Evolutionary conservation across 2,113 vertebrate genomes (phyloP), one percentile per base, ranked within the genome.

Genomic region (Australoheros scitulus): DNA sequence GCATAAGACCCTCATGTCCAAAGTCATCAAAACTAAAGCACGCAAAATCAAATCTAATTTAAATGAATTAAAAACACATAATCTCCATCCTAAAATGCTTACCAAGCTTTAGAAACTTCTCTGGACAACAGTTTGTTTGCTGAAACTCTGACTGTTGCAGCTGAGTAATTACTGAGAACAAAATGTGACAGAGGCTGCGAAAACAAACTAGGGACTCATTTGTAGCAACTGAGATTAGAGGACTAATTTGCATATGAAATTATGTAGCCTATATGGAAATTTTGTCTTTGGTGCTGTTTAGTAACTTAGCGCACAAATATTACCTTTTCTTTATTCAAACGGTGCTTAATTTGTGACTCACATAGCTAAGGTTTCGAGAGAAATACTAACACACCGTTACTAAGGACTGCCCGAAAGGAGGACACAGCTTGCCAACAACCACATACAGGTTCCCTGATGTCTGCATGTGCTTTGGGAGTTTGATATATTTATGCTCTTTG

Each of bases 141-240:
- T 59, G 3, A 34, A 9, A 38, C 14, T 78, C 70, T 60, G 24
- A 68, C 76, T 11, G 17, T 26, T 72, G 70, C 79, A 87, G 75
- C 78, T 55, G 55, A 57, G 70, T 80, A 81, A 74, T 87, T 80
- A 76, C 61, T 1, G 61, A 60, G 56, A 79, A 76, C 70, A 79
- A 70, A 84, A 61, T 38, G 43, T 63, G 70, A 85, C 15, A 64
- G 55, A 83, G 47, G 55, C 80, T 58, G 61, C 41, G 59, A 80
- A 81, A 83, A 83, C 80, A 68, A 26, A 86, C 55, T 68, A 20
- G 11, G 32, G 52, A 87, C 36, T 64, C 52, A 11, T 76, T 84
- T 32, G 68, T 32, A 34, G 20, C 34, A 15, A 36, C 24, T 76
- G 36, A 76, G 64, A 86, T 83, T 56, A 81, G 41, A 81, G 36